Evolutionary conservation across 1,140 invertebrate species (phyloP).

Genomic region (Micrasema longulum): DNA sequence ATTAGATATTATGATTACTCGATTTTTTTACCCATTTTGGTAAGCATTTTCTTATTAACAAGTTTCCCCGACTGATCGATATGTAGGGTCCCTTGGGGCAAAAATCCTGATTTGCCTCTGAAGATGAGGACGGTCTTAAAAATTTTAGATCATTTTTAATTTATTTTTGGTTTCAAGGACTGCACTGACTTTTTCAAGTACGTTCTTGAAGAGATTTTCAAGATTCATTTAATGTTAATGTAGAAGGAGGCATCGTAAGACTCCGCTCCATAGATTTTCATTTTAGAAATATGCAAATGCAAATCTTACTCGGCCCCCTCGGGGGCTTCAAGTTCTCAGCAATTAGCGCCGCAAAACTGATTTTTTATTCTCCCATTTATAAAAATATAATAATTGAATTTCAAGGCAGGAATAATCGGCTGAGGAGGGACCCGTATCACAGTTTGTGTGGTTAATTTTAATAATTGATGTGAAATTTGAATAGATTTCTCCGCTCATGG

Average conservation of each 20-base stretch:
- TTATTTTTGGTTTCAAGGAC: neutral
- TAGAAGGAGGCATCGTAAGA: constrained; percentile 14
- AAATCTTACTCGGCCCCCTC: neutral
- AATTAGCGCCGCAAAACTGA: constrained; percentile 49
- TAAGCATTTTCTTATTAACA: too few species aligned
- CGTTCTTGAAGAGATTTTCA: constrained; percentile 40
- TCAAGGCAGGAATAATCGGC: neutral
- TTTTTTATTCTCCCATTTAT: constrained; percentile 37
- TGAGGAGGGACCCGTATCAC: constrained; percentile 7
- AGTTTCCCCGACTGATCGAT: too few species aligned
- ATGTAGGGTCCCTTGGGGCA: too few species aligned
- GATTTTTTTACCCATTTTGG: too few species aligned
- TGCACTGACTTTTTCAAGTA: neutral
- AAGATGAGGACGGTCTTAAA: too few species aligned
- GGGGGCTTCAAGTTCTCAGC: neutral
- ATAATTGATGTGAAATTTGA: constrained; percentile 20
- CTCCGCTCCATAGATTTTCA: constrained; percentile 44
- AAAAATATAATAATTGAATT: constrained; percentile 34
- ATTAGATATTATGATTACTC: too few species aligned
- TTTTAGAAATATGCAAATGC: constrained; percentile 46
- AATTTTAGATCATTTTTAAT: too few species aligned
- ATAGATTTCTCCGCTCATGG: too few species aligned
- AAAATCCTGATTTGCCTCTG: too few species aligned
- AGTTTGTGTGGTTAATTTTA: constrained; percentile 43
- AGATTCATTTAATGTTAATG: constrained; percentile 44